Evolutionary conservation across 2,113 vertebrate genomes (phyloP).

Genomic region (Odocoileus hemionus): DNA sequence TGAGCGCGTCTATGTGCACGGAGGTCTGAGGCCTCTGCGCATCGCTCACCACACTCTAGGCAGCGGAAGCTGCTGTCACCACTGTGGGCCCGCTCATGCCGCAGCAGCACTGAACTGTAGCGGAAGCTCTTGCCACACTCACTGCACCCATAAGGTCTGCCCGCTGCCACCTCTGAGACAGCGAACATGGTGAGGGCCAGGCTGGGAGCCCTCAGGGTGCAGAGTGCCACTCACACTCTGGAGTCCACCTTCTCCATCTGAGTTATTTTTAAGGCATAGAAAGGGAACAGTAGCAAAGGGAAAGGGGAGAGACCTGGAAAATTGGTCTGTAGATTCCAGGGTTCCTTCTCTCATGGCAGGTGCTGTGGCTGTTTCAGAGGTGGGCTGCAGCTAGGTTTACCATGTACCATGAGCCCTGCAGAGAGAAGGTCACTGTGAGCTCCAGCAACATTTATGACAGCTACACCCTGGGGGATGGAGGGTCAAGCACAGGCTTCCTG

Average conservation of each 20-base stretch:
- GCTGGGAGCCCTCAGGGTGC: not conserved
- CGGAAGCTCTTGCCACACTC: constrained; percentile 55
- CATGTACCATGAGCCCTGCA: not conserved
- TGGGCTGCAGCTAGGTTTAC: not conserved
- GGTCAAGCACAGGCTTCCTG: not conserved
- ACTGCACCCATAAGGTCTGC: constrained; percentile 20
- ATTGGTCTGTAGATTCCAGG: not conserved
- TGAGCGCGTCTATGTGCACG: not conserved
- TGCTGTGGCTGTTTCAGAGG: not conserved
- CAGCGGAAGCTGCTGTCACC: not conserved
- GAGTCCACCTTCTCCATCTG: not conserved
- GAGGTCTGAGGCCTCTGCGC: not conserved
- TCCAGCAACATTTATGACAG: not conserved
- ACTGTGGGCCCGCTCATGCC: not conserved
- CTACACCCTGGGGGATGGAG: not conserved
- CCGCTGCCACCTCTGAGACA: not conserved
- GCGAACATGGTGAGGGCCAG: not conserved
- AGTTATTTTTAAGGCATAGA: not conserved
- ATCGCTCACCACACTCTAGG: not conserved
- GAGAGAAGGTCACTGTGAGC: not conserved
- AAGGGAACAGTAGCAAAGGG: not conserved
- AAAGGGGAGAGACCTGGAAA: not conserved
- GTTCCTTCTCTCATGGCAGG: not conserved
- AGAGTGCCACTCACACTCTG: not conserved
- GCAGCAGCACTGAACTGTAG: constrained; percentile 31